A percentile compares a stretch with the other conserved stretches of the same genome.
Conservation (phyloP, 23 tunicate species). For the Trididemnum clinides region DNA sequence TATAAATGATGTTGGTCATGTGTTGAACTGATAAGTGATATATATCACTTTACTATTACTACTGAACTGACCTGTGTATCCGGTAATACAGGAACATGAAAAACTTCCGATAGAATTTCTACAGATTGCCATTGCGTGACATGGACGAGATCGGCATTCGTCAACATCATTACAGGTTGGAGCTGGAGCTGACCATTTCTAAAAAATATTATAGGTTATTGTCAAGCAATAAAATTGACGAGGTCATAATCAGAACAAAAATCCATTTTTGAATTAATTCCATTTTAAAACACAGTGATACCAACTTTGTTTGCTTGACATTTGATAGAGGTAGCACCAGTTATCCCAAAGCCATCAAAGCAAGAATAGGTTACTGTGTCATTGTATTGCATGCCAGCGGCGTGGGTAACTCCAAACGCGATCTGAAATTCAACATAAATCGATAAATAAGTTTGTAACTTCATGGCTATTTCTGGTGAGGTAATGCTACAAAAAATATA, state of each 20-base stretch:
- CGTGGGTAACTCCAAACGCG: not conserved
- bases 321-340: slow-evolving; percentile 22
- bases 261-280: no score
- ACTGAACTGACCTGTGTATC: slow-evolving; percentile 56
- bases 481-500: no score
- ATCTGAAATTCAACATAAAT: no score
- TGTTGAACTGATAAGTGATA: not conserved
- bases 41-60: not conserved
- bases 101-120: slow-evolving; percentile 66
- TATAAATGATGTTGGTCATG: not conserved
- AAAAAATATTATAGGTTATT: not conserved
- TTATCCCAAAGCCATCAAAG: slow-evolving; percentile 43
- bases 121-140: slow-evolving; percentile 69
- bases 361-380: slow-evolving; percentile 65
- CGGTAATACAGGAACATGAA: slow-evolving; percentile 53
- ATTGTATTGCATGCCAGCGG: slow-evolving; percentile 38
- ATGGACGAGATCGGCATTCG: slow-evolving; percentile 61
- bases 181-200: slow-evolving; percentile 68
- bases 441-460: no score
- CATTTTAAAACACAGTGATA: no score
- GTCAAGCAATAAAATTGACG: not conserved
- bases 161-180: slow-evolving; percentile 77
- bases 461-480: no score
- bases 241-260: no score
- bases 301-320: slow-evolving; percentile 74